A percentile compares a stretch with the other conserved stretches of the same genome.
These are phyloP conservation scores for Diadophis punctatus DNA, from an alignment of 2,113 vertebrate species.

Conservation along the genomic window DNA sequence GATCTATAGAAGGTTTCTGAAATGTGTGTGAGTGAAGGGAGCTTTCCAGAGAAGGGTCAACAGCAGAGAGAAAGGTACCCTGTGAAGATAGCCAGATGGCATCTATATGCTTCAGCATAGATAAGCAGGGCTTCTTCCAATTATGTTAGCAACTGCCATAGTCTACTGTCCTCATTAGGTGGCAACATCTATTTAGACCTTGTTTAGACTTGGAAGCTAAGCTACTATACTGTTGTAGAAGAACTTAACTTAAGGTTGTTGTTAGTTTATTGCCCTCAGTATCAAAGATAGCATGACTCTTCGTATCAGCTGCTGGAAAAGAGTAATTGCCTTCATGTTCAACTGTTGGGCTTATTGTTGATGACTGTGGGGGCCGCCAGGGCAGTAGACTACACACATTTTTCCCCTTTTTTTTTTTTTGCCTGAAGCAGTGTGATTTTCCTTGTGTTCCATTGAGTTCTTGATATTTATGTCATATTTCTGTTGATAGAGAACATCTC, in stretches of 20 bases:
- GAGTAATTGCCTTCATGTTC: not conserved
- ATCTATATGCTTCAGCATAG: not conserved
- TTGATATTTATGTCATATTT: not conserved
- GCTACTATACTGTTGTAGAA: not conserved
- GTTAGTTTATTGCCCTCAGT: not conserved
- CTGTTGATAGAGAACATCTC: not conserved
- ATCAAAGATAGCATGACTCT: not conserved
- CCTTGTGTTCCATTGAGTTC: not conserved
- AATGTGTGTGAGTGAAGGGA: not conserved
- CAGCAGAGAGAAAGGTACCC: not conserved
- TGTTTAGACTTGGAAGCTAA: not conserved
- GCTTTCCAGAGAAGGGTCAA: not conserved
- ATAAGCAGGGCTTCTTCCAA: not conserved
- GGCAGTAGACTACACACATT: not conserved
- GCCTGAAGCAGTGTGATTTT: not conserved
- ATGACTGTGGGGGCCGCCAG: not conserved
- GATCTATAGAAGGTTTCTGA: not conserved
- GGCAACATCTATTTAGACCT: not conserved
- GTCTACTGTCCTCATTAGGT: not conserved
- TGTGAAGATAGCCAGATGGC: not conserved
- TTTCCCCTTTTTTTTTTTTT: too few relatives aligned
- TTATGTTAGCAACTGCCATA: not conserved
- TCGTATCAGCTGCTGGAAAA: not conserved
- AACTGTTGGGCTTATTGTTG: not conserved
- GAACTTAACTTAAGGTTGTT: not conserved